Evolutionary conservation across 2,797 vertebrate genomes (phyloP).

Genomic region (Dicrostonyx torquatus): DNA sequence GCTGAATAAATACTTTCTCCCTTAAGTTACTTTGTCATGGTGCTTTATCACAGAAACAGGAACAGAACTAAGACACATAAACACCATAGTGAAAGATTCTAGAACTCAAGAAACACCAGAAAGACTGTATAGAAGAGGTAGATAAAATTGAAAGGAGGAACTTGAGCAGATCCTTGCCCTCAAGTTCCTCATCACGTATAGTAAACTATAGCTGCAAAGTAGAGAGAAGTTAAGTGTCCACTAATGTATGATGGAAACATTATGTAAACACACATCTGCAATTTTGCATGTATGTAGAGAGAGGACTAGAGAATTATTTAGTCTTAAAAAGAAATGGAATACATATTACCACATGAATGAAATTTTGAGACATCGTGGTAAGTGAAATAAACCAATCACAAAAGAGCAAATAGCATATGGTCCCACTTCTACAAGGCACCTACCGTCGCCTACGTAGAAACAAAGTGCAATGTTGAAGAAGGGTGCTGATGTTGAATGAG

Average conservation of each 20-base stretch:
- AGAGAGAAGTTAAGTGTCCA: background rate
- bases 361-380: background rate
- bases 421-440: background rate
- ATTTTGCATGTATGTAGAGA: background rate
- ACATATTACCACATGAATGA: background rate
- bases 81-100: background rate
- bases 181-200: background rate
- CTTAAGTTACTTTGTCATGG: background rate
- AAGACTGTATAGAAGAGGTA: background rate
- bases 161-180: background rate
- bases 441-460: background rate
- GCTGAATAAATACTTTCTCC: background rate
- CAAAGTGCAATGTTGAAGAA: background rate
- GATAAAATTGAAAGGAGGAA: background rate
- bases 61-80: background rate
- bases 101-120: background rate
- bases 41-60: background rate
- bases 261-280: background rate
- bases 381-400: background rate
- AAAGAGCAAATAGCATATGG: background rate
- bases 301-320: background rate
- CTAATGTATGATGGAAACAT: background rate
- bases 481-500: background rate
- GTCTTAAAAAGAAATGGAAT: background rate
- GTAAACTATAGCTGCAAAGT: background rate